Conservation (phyloP, 2,888 invertebrate genomes). For the Machimus atricapillus region DNA sequence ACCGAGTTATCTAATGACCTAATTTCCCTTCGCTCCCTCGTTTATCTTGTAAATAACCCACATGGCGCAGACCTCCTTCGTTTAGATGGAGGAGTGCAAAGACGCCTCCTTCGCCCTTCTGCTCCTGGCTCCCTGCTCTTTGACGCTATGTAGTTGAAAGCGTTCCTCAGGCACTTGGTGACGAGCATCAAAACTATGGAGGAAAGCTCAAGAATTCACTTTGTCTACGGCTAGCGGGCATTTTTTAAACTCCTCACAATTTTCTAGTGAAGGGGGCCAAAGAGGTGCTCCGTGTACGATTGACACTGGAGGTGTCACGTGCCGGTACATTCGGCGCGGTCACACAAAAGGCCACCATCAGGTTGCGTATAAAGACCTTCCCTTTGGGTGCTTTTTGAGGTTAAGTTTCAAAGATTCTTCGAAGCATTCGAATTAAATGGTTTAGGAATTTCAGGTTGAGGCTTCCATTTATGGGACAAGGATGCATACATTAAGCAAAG, state of each 20-base stretch:
- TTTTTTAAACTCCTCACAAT: conserved; percentile 20
- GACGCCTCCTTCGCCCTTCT: background rate
- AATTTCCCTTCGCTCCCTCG: background rate
- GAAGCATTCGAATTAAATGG: background rate
- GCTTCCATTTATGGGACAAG: background rate
- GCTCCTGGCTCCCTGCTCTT: background rate
- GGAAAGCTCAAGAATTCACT: conserved; percentile 26
- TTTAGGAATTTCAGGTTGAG: background rate
- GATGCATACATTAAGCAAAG: background rate
- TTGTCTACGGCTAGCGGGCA: conserved; percentile 25
- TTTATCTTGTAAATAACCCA: conserved; percentile 30
- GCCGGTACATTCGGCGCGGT: background rate
- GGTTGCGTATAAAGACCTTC: background rate
- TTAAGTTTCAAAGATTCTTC: background rate
- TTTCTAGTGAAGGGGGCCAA: background rate
- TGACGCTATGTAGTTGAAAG: conserved; percentile 12
- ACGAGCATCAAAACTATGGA: conserved; percentile 24
- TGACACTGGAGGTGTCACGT: conserved; percentile 20
- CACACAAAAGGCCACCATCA: background rate
- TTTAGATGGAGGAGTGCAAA: conserved; percentile 13
- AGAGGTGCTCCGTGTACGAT: conserved; percentile 1
- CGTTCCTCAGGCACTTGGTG: conserved; percentile 5
- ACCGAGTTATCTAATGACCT: conserved; percentile 16
- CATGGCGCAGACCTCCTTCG: background rate
- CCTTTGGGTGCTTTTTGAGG: background rate